Evolutionary conservation across 2,888 invertebrate species (phyloP).

Genomic region (Coronaproctus castanopsis): DNA sequence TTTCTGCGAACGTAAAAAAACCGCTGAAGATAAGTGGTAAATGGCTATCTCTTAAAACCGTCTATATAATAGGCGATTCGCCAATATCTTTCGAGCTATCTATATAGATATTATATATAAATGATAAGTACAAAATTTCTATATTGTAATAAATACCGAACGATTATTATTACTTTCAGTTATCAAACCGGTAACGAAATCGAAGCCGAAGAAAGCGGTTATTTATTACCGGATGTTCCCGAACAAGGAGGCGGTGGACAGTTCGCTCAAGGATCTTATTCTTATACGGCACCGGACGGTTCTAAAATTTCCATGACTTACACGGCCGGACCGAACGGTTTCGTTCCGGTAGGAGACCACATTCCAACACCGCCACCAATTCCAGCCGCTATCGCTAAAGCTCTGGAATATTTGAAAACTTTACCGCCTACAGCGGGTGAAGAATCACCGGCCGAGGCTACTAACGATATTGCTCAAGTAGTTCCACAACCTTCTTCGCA

Average conservation of each 20-base stretch:
- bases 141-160: no score
- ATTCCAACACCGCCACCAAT: constrained; percentile 65
- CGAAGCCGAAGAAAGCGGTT: constrained; percentile 35
- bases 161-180: no score
- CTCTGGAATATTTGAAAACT: constrained; percentile 42
- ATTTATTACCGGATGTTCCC: constrained; percentile 33
- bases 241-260: constrained; percentile 32
- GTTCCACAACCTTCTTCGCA: neutral
- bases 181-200: constrained; percentile 41
- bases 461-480: neutral
- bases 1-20: no score
- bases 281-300: constrained; percentile 47
- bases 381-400: constrained; percentile 48
- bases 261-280: constrained; percentile 34
- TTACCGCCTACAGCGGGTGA: constrained; percentile 36
- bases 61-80: no score
- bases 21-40: no score
- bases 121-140: no score
- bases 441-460: constrained; percentile 13
- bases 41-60: no score
- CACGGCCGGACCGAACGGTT: constrained; percentile 42
- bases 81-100: no score
- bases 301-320: constrained; percentile 39
- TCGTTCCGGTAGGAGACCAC: constrained; percentile 39
- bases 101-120: no score